phyloP scores from a whole-genome alignment of 2,797 vertebrate genomes.

The Pseudomugil tenellus region DNA sequence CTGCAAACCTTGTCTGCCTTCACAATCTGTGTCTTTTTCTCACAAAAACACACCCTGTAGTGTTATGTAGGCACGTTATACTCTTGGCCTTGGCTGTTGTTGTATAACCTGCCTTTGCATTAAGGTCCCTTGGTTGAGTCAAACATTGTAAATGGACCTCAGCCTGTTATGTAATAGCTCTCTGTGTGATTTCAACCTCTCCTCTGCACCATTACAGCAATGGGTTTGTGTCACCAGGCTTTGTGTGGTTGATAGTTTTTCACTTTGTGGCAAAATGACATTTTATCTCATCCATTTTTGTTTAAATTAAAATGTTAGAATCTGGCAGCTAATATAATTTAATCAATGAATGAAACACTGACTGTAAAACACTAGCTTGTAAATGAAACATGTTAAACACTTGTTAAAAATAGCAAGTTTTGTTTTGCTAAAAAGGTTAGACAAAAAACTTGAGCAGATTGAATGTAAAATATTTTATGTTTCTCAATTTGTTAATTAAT shows the following conservation, averaged over 20 bases:
- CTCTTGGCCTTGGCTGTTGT: conserved; percentile 60
- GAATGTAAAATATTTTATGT: neutral
- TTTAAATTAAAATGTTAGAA: conserved; percentile 21
- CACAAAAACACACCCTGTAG: conserved; percentile 4
- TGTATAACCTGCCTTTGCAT: conserved; percentile 70
- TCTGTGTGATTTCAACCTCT: conserved; percentile 37
- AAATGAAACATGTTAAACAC: conserved; percentile 20
- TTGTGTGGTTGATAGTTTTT: conserved; percentile 17
- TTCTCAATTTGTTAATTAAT: neutral
- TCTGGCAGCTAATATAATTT: conserved; percentile 11
- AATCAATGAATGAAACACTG: conserved; percentile 9
- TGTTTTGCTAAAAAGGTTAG: neutral
- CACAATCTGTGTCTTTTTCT: conserved; percentile 51
- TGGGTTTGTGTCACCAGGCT: conserved; percentile 24
- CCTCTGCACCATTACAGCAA: conserved; percentile 20
- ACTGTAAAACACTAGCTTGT: neutral
- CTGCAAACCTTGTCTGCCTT: conserved; percentile 39
- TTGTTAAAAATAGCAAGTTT: conserved; percentile 25
- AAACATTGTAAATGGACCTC: conserved; percentile 61
- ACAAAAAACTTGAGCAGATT: neutral
- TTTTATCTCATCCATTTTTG: conserved; percentile 8
- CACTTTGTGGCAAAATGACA: neutral
- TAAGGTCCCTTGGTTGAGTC: conserved; percentile 41
- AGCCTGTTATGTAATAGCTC: conserved; percentile 60
- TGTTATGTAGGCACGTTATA: conserved; percentile 48